These are phyloP conservation scores for Nerophis lumbriciformis DNA, from an alignment of 2,113 vertebrate species.

Conservation along the genomic window DNA sequence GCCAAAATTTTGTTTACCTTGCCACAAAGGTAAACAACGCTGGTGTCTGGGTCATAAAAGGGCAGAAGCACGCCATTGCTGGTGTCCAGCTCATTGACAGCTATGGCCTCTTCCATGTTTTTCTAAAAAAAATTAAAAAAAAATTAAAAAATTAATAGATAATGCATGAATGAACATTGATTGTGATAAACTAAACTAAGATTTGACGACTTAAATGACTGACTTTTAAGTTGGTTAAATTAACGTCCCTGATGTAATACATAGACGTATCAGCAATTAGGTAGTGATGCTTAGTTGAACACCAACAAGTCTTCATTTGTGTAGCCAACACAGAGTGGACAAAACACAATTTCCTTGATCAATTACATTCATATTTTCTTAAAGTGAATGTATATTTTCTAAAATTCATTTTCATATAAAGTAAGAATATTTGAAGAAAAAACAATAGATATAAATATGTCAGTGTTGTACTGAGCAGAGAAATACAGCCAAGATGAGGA, in stretches of 20 bases:
- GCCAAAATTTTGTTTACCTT: slow-evolving; percentile 71
- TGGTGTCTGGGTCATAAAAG: slow-evolving; percentile 93
- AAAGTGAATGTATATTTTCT: no score
- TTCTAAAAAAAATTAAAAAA: slow-evolving; percentile 61
- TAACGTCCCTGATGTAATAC: not conserved
- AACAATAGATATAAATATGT: no score
- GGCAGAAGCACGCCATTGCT: slow-evolving; percentile 94
- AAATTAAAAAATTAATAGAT: no score
- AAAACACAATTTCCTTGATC: not conserved
- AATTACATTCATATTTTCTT: no score
- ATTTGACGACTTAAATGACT: not conserved
- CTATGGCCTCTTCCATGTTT: slow-evolving; percentile 88
- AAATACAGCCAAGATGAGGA: no score
- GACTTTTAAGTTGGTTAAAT: not conserved
- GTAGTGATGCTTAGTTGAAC: not conserved
- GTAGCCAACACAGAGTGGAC: not conserved
- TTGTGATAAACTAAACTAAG: not conserved
- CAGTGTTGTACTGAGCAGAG: no score
- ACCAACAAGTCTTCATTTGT: not conserved
- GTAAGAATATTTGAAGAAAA: no score
- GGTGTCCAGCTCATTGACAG: slow-evolving; percentile 91
- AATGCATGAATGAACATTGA: not conserved
- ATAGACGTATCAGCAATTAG: no score
- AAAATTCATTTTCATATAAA: no score
- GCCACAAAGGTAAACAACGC: slow-evolving; percentile 91